Evolutionary conservation across 1,140 invertebrate genomes (phyloP).

Genomic region (Saxidomus purpurata): DNA sequence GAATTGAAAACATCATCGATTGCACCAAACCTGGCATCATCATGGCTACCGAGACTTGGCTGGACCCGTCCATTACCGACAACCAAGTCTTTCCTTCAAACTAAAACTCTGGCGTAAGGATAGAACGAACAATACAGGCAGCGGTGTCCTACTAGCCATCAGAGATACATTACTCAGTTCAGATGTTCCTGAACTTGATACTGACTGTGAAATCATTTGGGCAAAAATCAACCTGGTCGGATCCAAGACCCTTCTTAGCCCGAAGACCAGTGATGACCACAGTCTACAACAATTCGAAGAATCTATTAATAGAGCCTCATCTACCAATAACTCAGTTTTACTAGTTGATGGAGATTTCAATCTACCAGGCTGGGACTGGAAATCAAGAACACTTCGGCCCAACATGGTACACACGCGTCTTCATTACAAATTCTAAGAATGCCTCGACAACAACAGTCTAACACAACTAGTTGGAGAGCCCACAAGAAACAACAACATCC

Average conservation of each 20-base stretch:
- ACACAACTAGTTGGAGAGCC: no score
- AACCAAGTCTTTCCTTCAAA: slow-evolving; percentile 57
- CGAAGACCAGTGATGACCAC: no score
- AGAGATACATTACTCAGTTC: slow-evolving; percentile 3
- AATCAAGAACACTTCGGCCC: no score
- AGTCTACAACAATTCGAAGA: no score
- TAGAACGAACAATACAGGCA: slow-evolving; percentile 21
- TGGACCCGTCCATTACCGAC: slow-evolving; percentile 56
- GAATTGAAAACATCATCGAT: slow-evolving; percentile 53
- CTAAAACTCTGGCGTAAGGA: slow-evolving; percentile 66
- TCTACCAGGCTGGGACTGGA: no score
- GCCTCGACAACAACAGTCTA: no score
- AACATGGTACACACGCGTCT: no score
- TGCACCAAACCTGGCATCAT: slow-evolving; percentile 66
- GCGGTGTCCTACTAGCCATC: slow-evolving; percentile 45
- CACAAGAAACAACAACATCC: no score
- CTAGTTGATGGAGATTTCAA: no score
- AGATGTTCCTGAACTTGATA: slow-evolving; percentile 24
- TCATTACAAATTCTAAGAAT: no score
- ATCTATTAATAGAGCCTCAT: no score
- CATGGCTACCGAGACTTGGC: slow-evolving; percentile 69
- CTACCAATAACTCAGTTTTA: no score
- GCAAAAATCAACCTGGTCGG: background rate
- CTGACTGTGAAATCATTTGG: slow-evolving; percentile 42
- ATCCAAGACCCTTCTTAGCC: background rate